Conservation (phyloP, 2,113 vertebrate species). For the Daboia siamensis region DNA sequence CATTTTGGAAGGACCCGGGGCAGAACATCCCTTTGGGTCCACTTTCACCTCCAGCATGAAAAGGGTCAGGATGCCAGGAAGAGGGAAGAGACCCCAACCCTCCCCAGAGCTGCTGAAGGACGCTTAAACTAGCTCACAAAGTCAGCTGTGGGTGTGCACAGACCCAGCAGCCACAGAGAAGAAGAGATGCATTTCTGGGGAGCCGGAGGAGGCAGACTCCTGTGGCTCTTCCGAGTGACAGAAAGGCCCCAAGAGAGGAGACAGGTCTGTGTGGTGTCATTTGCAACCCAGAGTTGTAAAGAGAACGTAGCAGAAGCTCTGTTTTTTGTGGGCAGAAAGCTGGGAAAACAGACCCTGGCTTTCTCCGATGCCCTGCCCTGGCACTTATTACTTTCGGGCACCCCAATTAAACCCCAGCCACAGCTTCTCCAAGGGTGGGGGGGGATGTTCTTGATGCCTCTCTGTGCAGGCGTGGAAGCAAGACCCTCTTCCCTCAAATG, state of each 20-base stretch:
- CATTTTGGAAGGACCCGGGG: neutral
- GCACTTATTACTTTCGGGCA: neutral
- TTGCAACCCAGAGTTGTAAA: neutral
- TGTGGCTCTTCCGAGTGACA: neutral
- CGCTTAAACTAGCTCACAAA: neutral
- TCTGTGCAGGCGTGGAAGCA: neutral
- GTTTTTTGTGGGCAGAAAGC: too few species aligned
- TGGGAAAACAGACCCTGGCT: neutral
- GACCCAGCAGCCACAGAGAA: neutral
- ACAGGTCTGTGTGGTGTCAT: too few species aligned
- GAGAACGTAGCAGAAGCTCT: too few species aligned
- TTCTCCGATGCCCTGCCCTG: neutral
- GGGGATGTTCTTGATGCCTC: neutral
- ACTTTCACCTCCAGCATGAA: neutral
- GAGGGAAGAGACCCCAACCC: too few species aligned
- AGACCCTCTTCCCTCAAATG: slow-evolving; percentile 25
- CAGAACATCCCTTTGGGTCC: neutral
- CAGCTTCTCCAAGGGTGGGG: neutral
- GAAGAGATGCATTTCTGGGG: neutral
- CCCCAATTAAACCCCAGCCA: neutral
- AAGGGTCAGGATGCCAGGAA: neutral
- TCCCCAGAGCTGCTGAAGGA: neutral
- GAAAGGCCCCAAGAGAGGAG: too few species aligned
- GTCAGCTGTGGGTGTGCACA: neutral
- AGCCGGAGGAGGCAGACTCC: neutral